Evolutionary conservation across 2,113 vertebrate species (phyloP).

Genomic region (Dicrurus megarhynchus): DNA sequence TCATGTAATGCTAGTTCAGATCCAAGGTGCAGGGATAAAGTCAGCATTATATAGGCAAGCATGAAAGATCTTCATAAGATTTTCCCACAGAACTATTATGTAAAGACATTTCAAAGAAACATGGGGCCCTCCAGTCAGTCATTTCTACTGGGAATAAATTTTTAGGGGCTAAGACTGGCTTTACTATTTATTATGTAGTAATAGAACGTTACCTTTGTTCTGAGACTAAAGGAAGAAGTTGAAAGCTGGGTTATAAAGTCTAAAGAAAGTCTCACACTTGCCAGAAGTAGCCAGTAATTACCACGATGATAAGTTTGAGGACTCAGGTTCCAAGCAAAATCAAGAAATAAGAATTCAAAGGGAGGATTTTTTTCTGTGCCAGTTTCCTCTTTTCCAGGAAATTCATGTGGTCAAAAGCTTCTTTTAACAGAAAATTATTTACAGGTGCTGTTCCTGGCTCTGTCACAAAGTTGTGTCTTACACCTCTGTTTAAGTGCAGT

Average conservation of each 20-base stretch:
- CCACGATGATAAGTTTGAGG: neutral
- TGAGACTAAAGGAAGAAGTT: conserved; percentile 4
- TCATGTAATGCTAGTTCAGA: neutral
- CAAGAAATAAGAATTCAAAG: conserved; percentile 34
- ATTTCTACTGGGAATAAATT: conserved; percentile 5
- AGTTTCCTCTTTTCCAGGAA: conserved; percentile 40
- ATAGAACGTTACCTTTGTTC: conserved; percentile 16
- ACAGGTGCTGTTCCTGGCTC: conserved; percentile 52
- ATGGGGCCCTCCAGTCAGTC: neutral
- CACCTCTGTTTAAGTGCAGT: neutral
- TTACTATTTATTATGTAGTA: conserved; percentile 17
- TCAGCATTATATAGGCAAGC: conserved; percentile 1
- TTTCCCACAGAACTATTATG: neutral
- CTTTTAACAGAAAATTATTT: conserved; percentile 62
- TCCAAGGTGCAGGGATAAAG: neutral
- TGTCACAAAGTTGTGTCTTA: conserved; percentile 54
- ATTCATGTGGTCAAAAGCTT: conserved; percentile 41
- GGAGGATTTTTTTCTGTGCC: neutral
- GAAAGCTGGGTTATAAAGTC: conserved; percentile 18
- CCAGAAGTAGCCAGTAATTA: conserved; percentile 30
- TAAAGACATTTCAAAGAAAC: conserved; percentile 25
- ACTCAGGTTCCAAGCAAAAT: neutral
- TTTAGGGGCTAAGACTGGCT: neutral
- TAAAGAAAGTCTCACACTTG: neutral
- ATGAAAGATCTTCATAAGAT: conserved; percentile 28